Evolutionary conservation across 1,140 invertebrate genomes (phyloP).

Genomic region (Drosophila micromelanica): DNA sequence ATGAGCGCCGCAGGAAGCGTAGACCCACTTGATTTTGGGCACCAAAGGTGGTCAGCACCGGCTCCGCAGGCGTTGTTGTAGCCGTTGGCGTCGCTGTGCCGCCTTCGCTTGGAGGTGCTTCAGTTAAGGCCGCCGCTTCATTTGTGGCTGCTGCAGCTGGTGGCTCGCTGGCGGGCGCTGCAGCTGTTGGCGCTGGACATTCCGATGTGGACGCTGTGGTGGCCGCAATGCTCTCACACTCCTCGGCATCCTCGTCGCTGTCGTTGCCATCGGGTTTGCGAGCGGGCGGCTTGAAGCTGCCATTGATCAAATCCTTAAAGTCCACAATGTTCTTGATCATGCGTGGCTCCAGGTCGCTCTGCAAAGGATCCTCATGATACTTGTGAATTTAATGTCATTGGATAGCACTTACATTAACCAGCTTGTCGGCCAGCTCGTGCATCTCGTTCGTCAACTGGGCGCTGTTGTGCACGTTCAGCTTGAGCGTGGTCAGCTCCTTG

Average conservation of each 20-base stretch:
- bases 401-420: conserved; percentile 53
- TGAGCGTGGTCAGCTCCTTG: conserved; percentile 68
- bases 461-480: conserved; percentile 55
- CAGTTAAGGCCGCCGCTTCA: neutral
- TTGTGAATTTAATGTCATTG: neutral
- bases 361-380: neutral
- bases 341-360: conserved; percentile 74
- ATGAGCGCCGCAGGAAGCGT: conserved; percentile 60
- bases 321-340: conserved; percentile 59
- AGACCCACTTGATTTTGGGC: conserved; percentile 56
- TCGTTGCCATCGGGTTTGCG: conserved; percentile 26
- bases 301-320: conserved; percentile 73
- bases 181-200: neutral
- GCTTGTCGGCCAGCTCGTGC: conserved; percentile 59
- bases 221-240: conserved; percentile 51
- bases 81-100: neutral
- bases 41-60: conserved; percentile 71
- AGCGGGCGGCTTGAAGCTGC: conserved; percentile 61
- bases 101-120: neutral
- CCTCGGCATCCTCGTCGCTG: conserved; percentile 50
- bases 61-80: conserved; percentile 12
- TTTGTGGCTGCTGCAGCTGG: neutral
- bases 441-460: conserved; percentile 64
- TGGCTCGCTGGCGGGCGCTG: conserved; percentile 3
- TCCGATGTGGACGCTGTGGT: conserved; percentile 23